These are phyloP conservation scores for Periophthalmus modestus DNA, from an alignment of 2,113 vertebrate genomes.

Conservation along the genomic window DNA sequence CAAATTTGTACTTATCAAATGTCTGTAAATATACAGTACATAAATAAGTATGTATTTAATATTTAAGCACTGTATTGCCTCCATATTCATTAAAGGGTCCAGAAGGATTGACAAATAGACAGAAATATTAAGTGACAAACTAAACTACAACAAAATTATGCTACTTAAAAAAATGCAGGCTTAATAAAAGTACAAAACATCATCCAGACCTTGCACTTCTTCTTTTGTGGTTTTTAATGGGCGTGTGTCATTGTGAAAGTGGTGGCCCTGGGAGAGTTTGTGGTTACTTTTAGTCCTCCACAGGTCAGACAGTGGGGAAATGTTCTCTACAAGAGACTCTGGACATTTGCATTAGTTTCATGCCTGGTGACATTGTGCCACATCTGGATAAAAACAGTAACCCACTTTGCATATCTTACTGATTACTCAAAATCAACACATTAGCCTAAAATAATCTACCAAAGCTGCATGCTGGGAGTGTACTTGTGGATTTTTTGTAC, in stretches of 20 bases:
- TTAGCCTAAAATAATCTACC: background rate
- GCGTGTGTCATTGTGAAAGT: constrained; percentile 8
- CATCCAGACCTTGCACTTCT: constrained; percentile 7
- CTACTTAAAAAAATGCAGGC: too few species aligned
- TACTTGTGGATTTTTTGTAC: background rate
- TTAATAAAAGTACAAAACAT: too few species aligned
- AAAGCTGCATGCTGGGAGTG: background rate
- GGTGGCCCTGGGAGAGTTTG: constrained; percentile 23
- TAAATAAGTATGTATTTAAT: background rate
- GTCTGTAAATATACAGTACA: too few species aligned
- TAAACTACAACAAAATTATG: too few species aligned
- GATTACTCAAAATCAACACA: background rate
- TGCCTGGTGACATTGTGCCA: background rate
- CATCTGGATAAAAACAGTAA: background rate
- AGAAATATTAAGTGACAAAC: too few species aligned
- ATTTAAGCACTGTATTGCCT: background rate
- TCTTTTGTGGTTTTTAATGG: constrained; percentile 21
- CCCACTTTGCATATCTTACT: background rate
- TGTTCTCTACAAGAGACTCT: constrained; percentile 31
- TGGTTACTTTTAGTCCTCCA: background rate
- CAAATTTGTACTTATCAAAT: too few species aligned
- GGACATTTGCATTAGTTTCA: constrained; percentile 16
- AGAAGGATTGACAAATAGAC: too few species aligned
- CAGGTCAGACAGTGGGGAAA: constrained; percentile 13
- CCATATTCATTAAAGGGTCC: too few species aligned